Percentiles rank a stretch among this genome's conserved stretches.
Evolutionary conservation across 2,113 vertebrate genomes (phyloP).

Genomic region (Marmota monax): DNA sequence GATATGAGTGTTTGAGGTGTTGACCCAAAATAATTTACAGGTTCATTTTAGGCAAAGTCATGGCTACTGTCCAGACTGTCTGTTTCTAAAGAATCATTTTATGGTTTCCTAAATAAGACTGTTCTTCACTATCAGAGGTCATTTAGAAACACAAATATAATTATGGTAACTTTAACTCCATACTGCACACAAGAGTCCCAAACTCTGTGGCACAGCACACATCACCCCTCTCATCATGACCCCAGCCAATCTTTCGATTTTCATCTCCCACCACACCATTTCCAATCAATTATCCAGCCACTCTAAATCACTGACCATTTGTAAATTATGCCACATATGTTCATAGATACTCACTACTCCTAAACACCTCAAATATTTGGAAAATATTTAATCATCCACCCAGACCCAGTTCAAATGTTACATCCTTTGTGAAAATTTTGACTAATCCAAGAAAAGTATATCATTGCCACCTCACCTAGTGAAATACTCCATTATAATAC

Average conservation of each 20-base stretch:
- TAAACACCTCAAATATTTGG: conserved; percentile 32
- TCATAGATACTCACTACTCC: background rate
- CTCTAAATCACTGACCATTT: background rate
- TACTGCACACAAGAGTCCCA: background rate
- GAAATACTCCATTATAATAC: background rate
- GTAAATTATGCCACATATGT: background rate
- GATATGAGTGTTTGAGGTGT: background rate
- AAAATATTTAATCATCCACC: background rate
- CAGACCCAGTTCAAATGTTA: background rate
- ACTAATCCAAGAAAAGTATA: background rate
- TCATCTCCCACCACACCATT: background rate
- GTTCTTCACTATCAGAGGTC: background rate
- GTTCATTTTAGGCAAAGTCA: background rate
- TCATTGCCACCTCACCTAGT: background rate
- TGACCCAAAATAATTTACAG: background rate
- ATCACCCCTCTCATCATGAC: background rate
- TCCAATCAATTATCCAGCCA: background rate
- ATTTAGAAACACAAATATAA: background rate
- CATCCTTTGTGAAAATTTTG: background rate
- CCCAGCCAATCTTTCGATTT: background rate
- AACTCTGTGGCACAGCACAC: background rate
- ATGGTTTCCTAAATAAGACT: background rate
- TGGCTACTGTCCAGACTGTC: background rate
- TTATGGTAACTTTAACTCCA: background rate
- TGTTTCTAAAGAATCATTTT: background rate